Base-by-base conservation (phyloP, 1,140 invertebrate species). In the Neoseiulus cucumeris region DNA sequence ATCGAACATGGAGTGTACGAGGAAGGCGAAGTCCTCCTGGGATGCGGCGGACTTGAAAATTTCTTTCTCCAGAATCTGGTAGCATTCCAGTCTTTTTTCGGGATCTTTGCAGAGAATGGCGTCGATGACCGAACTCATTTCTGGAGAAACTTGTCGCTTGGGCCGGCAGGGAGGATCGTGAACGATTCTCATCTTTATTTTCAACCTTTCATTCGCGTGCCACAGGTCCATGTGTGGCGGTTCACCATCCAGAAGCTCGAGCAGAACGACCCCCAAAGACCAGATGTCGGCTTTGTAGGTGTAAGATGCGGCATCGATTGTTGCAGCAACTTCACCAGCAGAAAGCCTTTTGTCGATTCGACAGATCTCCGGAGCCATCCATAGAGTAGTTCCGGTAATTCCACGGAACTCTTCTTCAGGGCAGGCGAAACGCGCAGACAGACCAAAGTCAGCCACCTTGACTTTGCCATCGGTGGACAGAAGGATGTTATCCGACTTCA, bases 241-340 rank as follows among this genome's bases (percentile, higher is more conserved):
- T 75, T 97, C 90, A 0, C 93, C 93, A 73, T 96, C 91, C 41
- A 97, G 89, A 92, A 98, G 97, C 78, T 98, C 94, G 72, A 98
- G 98, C n/a, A 89, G 90, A 91, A 98, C 94, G 51, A 98, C 97
- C 14, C 93, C 93, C 78, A 72, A 44, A 17, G 78, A 76, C 9
- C 78, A 78, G 68, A 66, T 75, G 66, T 79, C 77, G 55, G 77
- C 77, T 71, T 77, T 25, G 22, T 29, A 59, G 25, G 51, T 59
- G 22, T 59, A 59, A 25, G 22, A 42, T n/a, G n/a, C n/a, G n/a
- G n/a, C n/a, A n/a, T n/a, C n/a, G n/a, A n/a, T n/a, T n/a, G n/a
- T n/a, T n/a, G n/a, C n/a, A n/a, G n/a, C n/a, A n/a, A n/a, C n/a
- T n/a, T n/a, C n/a, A n/a, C n/a, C n/a, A n/a, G n/a, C n/a, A n/a